Base-by-base conservation (phyloP, 2,888 invertebrate genomes). In the Habrosyne pyritoides region DNA sequence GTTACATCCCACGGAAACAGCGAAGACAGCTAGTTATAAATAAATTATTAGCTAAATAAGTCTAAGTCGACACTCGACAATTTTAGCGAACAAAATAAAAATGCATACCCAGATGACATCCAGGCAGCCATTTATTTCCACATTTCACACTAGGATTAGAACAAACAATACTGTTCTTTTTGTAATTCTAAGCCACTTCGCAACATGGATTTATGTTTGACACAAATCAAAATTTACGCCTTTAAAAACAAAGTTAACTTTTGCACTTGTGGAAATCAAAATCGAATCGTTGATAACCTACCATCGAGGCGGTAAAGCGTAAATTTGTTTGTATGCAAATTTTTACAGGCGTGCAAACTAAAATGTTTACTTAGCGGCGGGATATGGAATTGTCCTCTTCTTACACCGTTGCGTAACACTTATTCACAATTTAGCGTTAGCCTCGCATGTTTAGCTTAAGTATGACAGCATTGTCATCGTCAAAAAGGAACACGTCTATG, bases 151-250 rank as follows among this genome's bases (percentile, higher is more conserved):
- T 21, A 21, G 18, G 8, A 28, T 8, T 21, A 21, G 18, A 2
- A 14, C 42, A 50, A 21, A 47, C 47, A 30, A 53, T 10, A 26
- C 47, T 62, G 53, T 57, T 66, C 68, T 71, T 66, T 64, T 59
- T 63, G 63, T 67, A 68, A 71, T 70, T 66, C 68, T 64, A 66
- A 71, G 63, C 68, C 75, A 64, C 65, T 63, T 51, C 14, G 57
- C 59, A 60, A 74, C 69, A 56, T 47, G 61, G 66, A 74, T 71
- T 75, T 71, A 77, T 75, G 73, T 66, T 61, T 64, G 60, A 64
- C 70, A 77, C 70, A 77, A 73, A 76, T 76, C 73, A 76, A 71
- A 73, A 69, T 73, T 71, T 69, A 74, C 75, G 66, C 69, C 61
- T 55, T 33, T 53, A 59, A 59, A 61, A 61, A 67, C 64, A 70